These are phyloP conservation scores for Sthenelais limicola DNA, from an alignment of 2,888 invertebrate species.

Conservation along the genomic window DNA sequence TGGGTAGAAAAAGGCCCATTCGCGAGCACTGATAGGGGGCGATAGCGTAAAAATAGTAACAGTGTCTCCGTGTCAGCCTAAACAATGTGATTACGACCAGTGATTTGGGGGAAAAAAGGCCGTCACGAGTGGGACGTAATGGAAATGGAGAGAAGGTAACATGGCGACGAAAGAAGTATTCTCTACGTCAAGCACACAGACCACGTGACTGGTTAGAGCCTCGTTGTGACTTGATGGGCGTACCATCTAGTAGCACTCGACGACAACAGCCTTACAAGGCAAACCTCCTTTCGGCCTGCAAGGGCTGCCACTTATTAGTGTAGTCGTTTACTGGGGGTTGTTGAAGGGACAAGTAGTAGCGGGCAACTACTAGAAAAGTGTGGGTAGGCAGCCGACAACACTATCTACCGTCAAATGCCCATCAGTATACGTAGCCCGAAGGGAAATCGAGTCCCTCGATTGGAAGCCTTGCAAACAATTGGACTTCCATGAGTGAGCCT, in stretches of 20 bases:
- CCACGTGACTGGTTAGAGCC: conserved; percentile 32
- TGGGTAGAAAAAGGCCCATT: not conserved
- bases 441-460: conserved; percentile 17
- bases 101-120: not conserved
- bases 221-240: conserved; percentile 3
- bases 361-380: not conserved
- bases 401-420: conserved; percentile 5
- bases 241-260: conserved; percentile 10
- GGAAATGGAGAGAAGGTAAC: conserved; percentile 19
- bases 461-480: conserved; percentile 22
- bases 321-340: conserved; percentile 27
- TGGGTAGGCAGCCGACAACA: not conserved
- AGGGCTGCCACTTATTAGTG: conserved; percentile 14
- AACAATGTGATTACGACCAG: conserved; percentile 24
- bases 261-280: not conserved
- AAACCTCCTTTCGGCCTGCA: not conserved
- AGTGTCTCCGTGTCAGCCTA: conserved; percentile 27
- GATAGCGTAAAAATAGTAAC: conserved; percentile 26
- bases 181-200: not conserved
- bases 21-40: conserved; percentile 4
- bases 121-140: conserved; percentile 1
- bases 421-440: conserved; percentile 18
- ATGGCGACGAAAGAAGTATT: conserved; percentile 28
- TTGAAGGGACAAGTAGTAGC: not conserved
- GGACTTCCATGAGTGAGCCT: not conserved